A percentile compares a stretch with the other conserved stretches of the same genome.
Evolutionary conservation across 64 coral and sea anemone genomes (phyloP).

Genomic region (Actinia equina): DNA sequence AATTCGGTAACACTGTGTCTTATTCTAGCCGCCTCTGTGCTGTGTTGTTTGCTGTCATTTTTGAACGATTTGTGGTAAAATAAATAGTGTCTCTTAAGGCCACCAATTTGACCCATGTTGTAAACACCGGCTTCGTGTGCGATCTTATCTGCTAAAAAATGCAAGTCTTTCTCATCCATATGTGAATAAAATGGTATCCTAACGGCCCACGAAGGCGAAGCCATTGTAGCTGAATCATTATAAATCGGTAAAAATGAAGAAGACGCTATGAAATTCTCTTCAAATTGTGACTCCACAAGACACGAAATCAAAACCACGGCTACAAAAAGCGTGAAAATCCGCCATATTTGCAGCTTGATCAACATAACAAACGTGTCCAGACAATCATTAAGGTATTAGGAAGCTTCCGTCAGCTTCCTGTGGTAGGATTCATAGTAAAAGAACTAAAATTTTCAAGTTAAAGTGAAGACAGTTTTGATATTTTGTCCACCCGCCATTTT

Average conservation of each 20-base stretch:
- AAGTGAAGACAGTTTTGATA: not conserved
- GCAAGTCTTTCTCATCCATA: slow-evolving; percentile 22
- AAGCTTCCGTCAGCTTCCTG: slow-evolving; percentile 49
- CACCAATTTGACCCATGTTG: slow-evolving; percentile 84
- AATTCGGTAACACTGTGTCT: slow-evolving; percentile 48
- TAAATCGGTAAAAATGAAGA: slow-evolving; percentile 12
- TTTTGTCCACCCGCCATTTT: slow-evolving; percentile 69
- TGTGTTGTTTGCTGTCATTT: slow-evolving; percentile 42
- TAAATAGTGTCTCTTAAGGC: slow-evolving; percentile 67
- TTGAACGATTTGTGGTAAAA: slow-evolving; percentile 64
- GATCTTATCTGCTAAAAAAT: slow-evolving; percentile 62
- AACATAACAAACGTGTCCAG: slow-evolving; percentile 74
- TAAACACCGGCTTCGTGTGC: slow-evolving; percentile 57
- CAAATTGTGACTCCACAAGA: slow-evolving; percentile 26
- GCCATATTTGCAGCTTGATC: slow-evolving; percentile 73
- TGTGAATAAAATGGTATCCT: slow-evolving; percentile 56
- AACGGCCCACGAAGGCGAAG: slow-evolving; percentile 76
- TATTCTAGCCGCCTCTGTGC: slow-evolving; percentile 20
- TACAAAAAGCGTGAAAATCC: slow-evolving; percentile 49
- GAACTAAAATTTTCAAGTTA: not conserved
- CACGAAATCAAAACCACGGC: slow-evolving; percentile 50
- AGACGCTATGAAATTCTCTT: slow-evolving; percentile 20
- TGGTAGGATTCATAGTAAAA: slow-evolving; percentile 30
- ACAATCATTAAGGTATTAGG: not conserved
- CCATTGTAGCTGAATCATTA: not conserved